phyloP scores from a whole-genome alignment of 2,113 vertebrate species.

The Bubo bubo region DNA sequence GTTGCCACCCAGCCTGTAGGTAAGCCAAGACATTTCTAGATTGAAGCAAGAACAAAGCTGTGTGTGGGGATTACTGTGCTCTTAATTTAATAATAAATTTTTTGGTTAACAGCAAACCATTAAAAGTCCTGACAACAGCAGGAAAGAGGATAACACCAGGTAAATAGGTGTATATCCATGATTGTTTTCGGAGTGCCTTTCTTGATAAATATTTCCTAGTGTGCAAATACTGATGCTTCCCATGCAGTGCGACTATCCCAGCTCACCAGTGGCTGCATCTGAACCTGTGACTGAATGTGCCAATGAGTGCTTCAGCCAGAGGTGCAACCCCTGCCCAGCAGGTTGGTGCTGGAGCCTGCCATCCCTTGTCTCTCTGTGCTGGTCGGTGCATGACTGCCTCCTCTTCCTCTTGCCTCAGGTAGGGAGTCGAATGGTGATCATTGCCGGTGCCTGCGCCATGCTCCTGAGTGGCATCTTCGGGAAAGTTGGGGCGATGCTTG shows the following conservation, averaged over 20 bases:
- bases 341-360: fast-evolving
- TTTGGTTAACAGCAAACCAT: background rate
- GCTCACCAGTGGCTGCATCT: background rate
- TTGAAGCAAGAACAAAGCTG: background rate
- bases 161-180: background rate
- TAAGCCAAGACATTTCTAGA: background rate
- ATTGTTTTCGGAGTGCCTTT: background rate
- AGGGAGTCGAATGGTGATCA: constrained; percentile 91
- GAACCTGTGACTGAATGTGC: background rate
- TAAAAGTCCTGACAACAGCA: background rate
- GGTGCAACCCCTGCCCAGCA: background rate
- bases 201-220: background rate
- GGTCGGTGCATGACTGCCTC: fast-evolving
- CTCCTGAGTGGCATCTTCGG: constrained; percentile 87
- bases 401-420: constrained; percentile 77
- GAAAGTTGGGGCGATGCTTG: constrained; percentile 88
- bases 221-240: background rate
- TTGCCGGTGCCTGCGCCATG: constrained; percentile 84
- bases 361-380: fast-evolving
- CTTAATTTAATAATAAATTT: background rate
- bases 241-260: background rate
- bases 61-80: background rate
- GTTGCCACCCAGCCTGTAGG: background rate
- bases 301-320: background rate
- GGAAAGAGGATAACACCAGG: background rate